A percentile compares a stretch with the other conserved stretches of the same genome.
Evolutionary conservation across 2,888 invertebrate species (phyloP).

Genomic region (Muscina levida): DNA sequence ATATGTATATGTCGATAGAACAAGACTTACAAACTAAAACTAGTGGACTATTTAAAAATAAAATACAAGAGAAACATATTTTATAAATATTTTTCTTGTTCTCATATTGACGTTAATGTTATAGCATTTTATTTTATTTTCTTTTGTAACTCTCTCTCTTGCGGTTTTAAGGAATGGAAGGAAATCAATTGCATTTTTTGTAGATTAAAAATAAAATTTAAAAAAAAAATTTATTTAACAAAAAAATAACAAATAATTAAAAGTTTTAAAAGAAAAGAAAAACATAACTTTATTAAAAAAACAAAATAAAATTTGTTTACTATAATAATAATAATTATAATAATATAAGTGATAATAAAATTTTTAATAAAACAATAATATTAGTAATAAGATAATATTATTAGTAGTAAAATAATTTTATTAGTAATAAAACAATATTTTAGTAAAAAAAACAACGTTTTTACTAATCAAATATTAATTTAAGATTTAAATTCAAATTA

Average conservation of each 20-base stretch:
- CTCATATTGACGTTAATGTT: not conserved
- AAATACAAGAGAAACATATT: conserved; percentile 19
- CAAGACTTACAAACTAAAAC: conserved; percentile 37
- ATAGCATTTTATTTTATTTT: not conserved
- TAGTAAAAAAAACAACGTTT: not conserved
- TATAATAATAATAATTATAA: not conserved
- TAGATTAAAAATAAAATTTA: not conserved
- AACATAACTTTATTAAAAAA: conserved; percentile 26
- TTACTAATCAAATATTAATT: too few species aligned
- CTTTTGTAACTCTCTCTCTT: not conserved
- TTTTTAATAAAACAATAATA: not conserved
- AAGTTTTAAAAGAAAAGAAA: not conserved
- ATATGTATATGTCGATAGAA: conserved; percentile 29
- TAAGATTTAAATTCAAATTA: too few species aligned
- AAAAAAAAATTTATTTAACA: conserved; percentile 19
- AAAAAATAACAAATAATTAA: conserved; percentile 22
- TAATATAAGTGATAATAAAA: not conserved
- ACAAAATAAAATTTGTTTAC: conserved; percentile 20
- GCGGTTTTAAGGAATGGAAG: conserved; percentile 30
- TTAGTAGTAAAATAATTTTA: not conserved
- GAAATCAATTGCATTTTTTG: conserved; percentile 29
- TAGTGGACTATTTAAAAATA: conserved; percentile 38
- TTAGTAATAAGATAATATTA: not conserved
- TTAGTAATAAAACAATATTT: not conserved
- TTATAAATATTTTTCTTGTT: conserved; percentile 29